Conservation (phyloP, 2,113 vertebrate species). For the Donacobius atricapilla region DNA sequence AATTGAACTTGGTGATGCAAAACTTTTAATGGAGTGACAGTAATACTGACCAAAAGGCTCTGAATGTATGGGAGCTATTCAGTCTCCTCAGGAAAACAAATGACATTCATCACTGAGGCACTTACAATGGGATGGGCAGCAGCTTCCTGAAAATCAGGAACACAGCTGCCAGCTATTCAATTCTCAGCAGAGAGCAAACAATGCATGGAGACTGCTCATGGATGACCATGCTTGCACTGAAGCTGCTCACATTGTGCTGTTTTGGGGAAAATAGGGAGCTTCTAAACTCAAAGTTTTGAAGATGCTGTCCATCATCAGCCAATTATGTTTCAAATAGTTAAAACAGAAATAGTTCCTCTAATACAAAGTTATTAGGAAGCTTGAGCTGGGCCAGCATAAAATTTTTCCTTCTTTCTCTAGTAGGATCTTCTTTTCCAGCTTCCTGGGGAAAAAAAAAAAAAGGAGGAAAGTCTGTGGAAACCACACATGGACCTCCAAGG, state of each 20-base stretch:
- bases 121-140: neutral
- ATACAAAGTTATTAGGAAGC: neutral
- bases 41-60: neutral
- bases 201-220: neutral
- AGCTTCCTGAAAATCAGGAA: neutral
- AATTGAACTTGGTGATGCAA: constrained; percentile 1
- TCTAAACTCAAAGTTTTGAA: neutral
- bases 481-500: neutral
- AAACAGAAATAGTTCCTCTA: neutral
- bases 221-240: neutral
- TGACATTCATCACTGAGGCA: neutral
- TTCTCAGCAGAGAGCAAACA: neutral
- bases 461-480: neutral
- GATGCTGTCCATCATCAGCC: neutral
- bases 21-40: neutral
- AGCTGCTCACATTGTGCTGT: neutral
- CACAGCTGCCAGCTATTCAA: neutral
- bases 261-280: neutral
- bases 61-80: neutral
- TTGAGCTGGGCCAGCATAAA: neutral
- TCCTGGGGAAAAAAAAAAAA: neutral
- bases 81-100: neutral
- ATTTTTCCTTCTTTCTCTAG: neutral
- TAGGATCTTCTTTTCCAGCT: neutral
- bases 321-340: neutral